Percentiles rank a stretch among this genome's conserved stretches.
phyloP scores from a whole-genome alignment of 30 jellyfish, hydroid and myxozoan genomes.

The Rhopilema esculentum region DNA sequence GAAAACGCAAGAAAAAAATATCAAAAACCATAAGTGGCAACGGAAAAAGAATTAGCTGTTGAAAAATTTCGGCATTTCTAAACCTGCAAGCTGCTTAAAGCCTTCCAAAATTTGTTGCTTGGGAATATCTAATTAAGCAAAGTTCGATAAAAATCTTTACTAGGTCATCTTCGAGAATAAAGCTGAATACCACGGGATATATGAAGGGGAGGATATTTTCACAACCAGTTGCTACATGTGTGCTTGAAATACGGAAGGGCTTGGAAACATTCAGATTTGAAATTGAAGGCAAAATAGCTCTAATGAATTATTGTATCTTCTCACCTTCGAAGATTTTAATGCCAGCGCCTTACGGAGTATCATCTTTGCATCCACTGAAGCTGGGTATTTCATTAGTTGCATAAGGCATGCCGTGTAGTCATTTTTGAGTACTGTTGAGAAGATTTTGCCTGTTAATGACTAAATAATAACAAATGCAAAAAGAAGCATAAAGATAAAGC shows the following conservation, averaged over 20 bases:
- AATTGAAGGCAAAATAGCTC: not conserved
- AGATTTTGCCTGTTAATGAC: not conserved
- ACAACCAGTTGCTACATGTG: no score
- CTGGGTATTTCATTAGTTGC: slow-evolving; percentile 92
- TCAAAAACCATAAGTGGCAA: not conserved
- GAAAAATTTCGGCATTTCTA: no score
- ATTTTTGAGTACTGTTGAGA: slow-evolving; percentile 68
- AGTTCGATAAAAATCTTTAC: no score
- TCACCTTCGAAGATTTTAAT: slow-evolving; percentile 66
- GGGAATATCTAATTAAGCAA: no score
- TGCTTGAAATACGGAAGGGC: no score
- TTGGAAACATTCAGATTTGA: no score
- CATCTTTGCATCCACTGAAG: slow-evolving; percentile 69
- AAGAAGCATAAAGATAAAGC: no score
- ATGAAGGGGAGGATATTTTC: no score
- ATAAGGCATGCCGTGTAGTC: slow-evolving; percentile 84
- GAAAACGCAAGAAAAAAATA: not conserved
- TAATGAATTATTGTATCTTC: not conserved
- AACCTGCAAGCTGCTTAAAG: no score
- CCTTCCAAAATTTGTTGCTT: no score
- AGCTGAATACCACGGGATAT: no score
- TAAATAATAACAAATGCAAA: not conserved
- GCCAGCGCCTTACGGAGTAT: slow-evolving; percentile 78
- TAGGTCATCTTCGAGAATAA: no score
- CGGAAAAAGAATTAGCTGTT: not conserved